These are phyloP conservation scores for Aurelia coerulea DNA, from an alignment of 30 jellyfish, hydroid and myxozoan genomes.

Conservation along the genomic window DNA sequence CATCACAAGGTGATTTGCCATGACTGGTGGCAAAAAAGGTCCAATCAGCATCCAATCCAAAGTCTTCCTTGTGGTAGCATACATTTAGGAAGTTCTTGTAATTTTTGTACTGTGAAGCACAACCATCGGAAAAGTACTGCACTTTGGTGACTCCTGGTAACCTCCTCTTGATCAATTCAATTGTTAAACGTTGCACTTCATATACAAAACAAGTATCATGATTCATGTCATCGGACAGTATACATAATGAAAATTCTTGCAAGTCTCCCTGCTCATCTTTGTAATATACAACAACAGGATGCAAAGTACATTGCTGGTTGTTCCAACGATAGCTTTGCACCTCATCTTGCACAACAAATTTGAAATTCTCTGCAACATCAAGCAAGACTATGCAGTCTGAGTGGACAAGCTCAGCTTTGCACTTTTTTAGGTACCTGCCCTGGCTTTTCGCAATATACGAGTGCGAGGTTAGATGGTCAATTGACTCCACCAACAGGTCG, in stretches of 20 bases:
- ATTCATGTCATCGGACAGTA: slow-evolving; percentile 24
- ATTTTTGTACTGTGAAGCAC: slow-evolving; percentile 15
- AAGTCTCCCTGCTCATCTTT: not conserved
- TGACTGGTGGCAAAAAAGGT: slow-evolving; percentile 32
- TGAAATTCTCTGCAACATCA: slow-evolving; percentile 28
- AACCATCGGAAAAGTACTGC: slow-evolving; percentile 30
- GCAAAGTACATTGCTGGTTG: slow-evolving; percentile 23
- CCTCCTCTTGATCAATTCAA: not conserved
- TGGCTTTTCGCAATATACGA: slow-evolving; percentile 6
- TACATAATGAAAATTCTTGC: not conserved
- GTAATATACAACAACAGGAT: slow-evolving; percentile 12
- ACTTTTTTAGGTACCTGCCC: slow-evolving; percentile 3
- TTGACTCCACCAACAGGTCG: slow-evolving; percentile 3
- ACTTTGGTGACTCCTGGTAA: not conserved
- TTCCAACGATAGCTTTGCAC: slow-evolving; percentile 42
- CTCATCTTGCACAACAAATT: slow-evolving; percentile 29
- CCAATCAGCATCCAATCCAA: slow-evolving; percentile 3
- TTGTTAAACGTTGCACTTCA: slow-evolving; percentile 10
- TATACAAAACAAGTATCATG: slow-evolving; percentile 40
- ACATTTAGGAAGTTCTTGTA: not conserved
- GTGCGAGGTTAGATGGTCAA: not conserved
- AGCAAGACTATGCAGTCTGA: not conserved
- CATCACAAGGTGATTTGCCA: no score
- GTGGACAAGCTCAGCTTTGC: not conserved
- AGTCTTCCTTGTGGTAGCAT: slow-evolving; percentile 11